Conservation (phyloP, 30 jellyfish, hydroid and myxozoan genomes). For the Pelagia noctiluca region DNA sequence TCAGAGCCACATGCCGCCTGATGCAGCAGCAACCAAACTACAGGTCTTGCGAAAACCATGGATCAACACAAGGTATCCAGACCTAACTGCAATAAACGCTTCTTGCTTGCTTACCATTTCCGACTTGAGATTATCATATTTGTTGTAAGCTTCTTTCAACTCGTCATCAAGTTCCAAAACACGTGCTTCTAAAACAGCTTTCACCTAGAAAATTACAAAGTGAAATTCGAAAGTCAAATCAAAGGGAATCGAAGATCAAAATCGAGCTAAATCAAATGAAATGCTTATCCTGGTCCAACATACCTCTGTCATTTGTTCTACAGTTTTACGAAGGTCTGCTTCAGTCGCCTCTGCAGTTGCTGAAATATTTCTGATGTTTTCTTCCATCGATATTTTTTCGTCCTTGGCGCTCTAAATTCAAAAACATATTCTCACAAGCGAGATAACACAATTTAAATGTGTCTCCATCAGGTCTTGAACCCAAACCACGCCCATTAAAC, state of each 20-base stretch:
- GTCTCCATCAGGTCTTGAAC: too few species aligned
- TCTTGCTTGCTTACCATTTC: constrained; percentile 68
- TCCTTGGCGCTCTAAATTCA: constrained; percentile 20
- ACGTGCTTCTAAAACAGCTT: constrained; percentile 68
- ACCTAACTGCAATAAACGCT: too few species aligned
- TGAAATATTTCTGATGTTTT: background rate
- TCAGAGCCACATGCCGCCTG: too few species aligned
- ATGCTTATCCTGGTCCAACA: background rate
- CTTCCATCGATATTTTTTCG: background rate
- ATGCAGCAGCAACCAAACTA: too few species aligned
- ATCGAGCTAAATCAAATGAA: background rate
- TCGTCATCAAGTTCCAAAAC: constrained; percentile 75
- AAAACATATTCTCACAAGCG: background rate
- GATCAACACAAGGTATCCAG: too few species aligned
- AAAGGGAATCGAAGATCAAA: too few species aligned
- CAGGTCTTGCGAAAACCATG: too few species aligned
- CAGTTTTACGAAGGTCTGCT: constrained; percentile 5
- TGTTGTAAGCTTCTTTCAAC: constrained; percentile 71
- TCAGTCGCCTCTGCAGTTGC: constrained; percentile 10
- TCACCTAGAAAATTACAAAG: constrained; percentile 70
- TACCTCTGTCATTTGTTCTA: constrained; percentile 61
- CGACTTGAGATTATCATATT: constrained; percentile 36
- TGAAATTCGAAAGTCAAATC: too few species aligned
- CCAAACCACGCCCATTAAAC: too few species aligned
- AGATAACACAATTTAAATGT: too few species aligned